A percentile compares a stretch with the other conserved stretches of the same genome.
phyloP scores from a whole-genome alignment of 2,113 vertebrate species.

The Syngnathus typhle region DNA sequence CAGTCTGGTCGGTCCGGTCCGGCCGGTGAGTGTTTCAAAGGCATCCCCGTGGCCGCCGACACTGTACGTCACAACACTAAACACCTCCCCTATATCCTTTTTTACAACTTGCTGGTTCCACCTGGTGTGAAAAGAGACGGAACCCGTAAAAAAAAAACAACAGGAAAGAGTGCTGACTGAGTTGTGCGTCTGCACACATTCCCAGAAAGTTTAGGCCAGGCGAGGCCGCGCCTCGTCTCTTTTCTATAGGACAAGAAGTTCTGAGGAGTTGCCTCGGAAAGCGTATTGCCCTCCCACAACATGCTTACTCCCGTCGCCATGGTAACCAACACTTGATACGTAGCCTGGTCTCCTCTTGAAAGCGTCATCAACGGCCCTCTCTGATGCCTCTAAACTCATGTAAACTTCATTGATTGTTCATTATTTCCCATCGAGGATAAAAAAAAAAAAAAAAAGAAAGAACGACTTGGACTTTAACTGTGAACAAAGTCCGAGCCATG shows the following conservation, averaged over 20 bases:
- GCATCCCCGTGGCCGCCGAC: background rate
- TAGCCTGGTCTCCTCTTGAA: slow-evolving; percentile 24
- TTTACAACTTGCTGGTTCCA: slow-evolving; percentile 39
- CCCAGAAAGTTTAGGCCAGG: slow-evolving; percentile 60
- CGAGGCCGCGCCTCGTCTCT: slow-evolving; percentile 51
- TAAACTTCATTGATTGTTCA: background rate
- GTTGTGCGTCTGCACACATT: slow-evolving; percentile 47
- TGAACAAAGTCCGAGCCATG: background rate
- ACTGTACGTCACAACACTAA: slow-evolving; percentile 18
- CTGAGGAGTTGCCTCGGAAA: slow-evolving; percentile 40
- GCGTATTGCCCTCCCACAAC: slow-evolving; percentile 33
- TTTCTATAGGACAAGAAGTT: slow-evolving; percentile 43
- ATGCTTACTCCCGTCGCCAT: slow-evolving; percentile 42
- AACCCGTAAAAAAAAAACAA: slow-evolving; percentile 61
- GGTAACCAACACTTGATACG: slow-evolving; percentile 50
- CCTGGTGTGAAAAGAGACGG: slow-evolving; percentile 41
- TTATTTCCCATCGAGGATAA: background rate
- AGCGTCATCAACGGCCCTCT: slow-evolving; percentile 14
- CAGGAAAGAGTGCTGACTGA: slow-evolving; percentile 61
- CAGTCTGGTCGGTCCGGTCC: slow-evolving; percentile 26
- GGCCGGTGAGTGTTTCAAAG: background rate
- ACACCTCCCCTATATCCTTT: slow-evolving; percentile 20
- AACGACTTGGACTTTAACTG: background rate
- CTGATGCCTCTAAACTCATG: background rate
- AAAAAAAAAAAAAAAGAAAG: background rate